These are phyloP conservation scores for Drosophila pachea DNA, from an alignment of 1,140 invertebrate species.

Conservation along the genomic window DNA sequence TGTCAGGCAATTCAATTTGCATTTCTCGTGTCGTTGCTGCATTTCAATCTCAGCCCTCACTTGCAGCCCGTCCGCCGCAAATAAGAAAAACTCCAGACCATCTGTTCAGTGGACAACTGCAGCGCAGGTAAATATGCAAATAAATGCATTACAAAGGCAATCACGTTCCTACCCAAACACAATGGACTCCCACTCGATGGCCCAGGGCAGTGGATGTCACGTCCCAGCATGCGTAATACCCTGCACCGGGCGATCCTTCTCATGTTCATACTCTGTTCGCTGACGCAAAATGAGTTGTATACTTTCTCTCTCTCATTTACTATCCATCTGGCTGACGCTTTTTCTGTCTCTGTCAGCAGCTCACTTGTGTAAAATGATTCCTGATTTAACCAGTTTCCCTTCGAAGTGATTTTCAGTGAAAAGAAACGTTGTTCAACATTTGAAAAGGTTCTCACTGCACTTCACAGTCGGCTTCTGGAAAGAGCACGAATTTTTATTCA, in stretches of 20 bases:
- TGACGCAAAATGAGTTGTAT: neutral
- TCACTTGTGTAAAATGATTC: no score
- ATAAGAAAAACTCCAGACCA: constrained; percentile 38
- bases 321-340: no score
- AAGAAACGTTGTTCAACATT: no score
- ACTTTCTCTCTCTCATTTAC: no score
- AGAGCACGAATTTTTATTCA: neutral
- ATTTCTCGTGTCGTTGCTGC: constrained; percentile 23
- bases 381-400: no score
- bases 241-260: neutral
- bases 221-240: constrained; percentile 54
- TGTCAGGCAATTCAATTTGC: constrained; percentile 48
- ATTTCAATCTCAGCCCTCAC: constrained; percentile 26
- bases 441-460: no score
- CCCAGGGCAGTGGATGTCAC: constrained; percentile 18
- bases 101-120: constrained; percentile 13
- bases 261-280: neutral
- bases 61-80: constrained; percentile 11
- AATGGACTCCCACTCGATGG: constrained; percentile 10
- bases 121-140: constrained; percentile 68
- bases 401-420: no score
- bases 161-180: constrained; percentile 47
- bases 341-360: no score
- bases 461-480: neutral
- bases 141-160: constrained; percentile 62